Base-by-base conservation (phyloP, 2,888 invertebrate genomes). In the Apomyelois bistriatella region DNA sequence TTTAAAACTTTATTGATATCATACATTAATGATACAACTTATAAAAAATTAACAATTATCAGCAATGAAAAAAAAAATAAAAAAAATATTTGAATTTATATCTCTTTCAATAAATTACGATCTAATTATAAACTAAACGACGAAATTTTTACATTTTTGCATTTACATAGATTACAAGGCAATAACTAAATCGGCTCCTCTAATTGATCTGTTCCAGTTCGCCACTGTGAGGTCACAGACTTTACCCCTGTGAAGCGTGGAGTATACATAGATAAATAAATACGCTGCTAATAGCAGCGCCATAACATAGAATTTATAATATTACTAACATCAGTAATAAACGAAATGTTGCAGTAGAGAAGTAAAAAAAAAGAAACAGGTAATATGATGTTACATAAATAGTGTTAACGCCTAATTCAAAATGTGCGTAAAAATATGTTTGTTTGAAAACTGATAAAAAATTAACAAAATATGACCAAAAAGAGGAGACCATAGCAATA, bases 161-260 rank as follows among this genome's bases (percentile, higher is more conserved):
- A 82, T 87, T 85, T 88, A 87, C 84, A 87, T 83, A 85, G 74
- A 83, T 81, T 84, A 84, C 82, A 86, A 84, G 78, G 79, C 76
- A 73, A 73, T 73, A 65, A 64, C 67, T 73, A 67, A 52, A 37
- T 9, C 1, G 42, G 17, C 47, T 54, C 62, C 62, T 59, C 66
- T 62, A 55, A 59, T 58, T 56, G 59, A 55, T 50, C 32, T 60
- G 5, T 22, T 2, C 5, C 22, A 22, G 2, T 22, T 22, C 5
- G 2, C 22, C 2, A 22, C 2, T 22, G 22, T 22, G n/a, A n/a
- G n/a, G n/a, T n/a, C n/a, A n/a, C n/a, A n/a, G n/a, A n/a, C n/a
- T n/a, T n/a, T n/a, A n/a, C n/a, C n/a, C n/a, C n/a, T n/a, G n/a
- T n/a, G n/a, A n/a, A n/a, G n/a, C n/a, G n/a, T n/a, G n/a, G n/a